A percentile compares a stretch with the other conserved stretches of the same genome.
Conservation (phyloP, 2,888 invertebrate species). For the Rhagonycha lutea region DNA sequence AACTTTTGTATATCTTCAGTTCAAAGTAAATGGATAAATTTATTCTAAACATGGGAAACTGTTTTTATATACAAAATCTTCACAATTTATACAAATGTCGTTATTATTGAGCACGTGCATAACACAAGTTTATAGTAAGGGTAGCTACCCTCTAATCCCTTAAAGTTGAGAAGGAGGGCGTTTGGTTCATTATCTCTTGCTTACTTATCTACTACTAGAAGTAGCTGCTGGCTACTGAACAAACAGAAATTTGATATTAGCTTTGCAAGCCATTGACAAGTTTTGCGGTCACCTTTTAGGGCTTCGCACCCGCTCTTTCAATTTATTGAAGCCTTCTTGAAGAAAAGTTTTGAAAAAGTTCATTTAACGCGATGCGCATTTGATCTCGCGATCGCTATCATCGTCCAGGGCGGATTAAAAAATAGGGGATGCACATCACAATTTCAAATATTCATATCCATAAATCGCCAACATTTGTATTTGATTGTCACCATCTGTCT, state of each 20-base stretch:
- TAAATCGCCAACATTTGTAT: neutral
- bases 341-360: neutral
- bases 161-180: conserved; percentile 14
- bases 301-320: neutral
- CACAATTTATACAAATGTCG: conserved; percentile 34
- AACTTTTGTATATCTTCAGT: neutral
- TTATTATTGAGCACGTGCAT: conserved; percentile 39
- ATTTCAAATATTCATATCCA: neutral
- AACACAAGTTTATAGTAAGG: conserved; percentile 26
- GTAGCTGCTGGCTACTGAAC: neutral
- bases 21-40: neutral
- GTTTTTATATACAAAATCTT: conserved; percentile 10
- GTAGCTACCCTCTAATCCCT: conserved; percentile 31
- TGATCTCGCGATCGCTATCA: neutral
- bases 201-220: neutral
- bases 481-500: conserved; percentile 2
- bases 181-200: conserved; percentile 1
- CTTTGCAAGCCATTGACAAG: neutral
- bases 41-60: conserved; percentile 22
- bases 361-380: neutral
- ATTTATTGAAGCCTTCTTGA: neutral
- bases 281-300: neutral
- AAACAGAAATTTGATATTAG: conserved; percentile 3
- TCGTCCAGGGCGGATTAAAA: neutral
- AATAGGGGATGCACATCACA: neutral